Conservation (phyloP, 2,797 vertebrate species). For the Iguana delicatissima region DNA sequence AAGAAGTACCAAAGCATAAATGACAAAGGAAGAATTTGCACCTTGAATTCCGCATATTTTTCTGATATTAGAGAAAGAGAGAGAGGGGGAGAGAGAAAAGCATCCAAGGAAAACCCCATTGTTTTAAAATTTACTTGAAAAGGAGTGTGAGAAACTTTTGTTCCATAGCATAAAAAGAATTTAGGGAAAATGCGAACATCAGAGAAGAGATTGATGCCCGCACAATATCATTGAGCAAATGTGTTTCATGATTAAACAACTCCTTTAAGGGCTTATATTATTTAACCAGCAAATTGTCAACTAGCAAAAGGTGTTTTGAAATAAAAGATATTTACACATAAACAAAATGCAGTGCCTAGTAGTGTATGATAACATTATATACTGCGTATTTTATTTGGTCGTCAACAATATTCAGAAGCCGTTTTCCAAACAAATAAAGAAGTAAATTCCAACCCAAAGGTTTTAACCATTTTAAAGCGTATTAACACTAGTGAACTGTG, state of each 20-base stretch:
- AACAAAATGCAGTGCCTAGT: background rate
- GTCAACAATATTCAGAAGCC: background rate
- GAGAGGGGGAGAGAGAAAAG: background rate
- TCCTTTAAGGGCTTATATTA: background rate
- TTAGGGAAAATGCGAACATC: background rate
- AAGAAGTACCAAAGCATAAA: constrained; percentile 69
- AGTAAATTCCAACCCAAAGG: background rate
- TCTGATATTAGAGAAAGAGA: background rate
- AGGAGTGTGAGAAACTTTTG: background rate
- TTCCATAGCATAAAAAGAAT: background rate
- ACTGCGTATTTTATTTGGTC: background rate
- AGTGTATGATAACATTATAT: background rate
- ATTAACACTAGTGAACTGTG: constrained; percentile 70
- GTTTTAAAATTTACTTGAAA: constrained; percentile 5
- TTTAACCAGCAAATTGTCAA: background rate
- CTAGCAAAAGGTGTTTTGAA: background rate
- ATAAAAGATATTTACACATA: background rate
- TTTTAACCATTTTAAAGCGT: constrained; percentile 47
- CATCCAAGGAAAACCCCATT: background rate
- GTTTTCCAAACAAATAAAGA: background rate
- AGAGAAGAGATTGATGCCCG: background rate
- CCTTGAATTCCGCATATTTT: constrained; percentile 45
- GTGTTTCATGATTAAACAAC: background rate
- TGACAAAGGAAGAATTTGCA: constrained; percentile 53
- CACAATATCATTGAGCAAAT: background rate